Evolutionary conservation across 2,888 invertebrate genomes (phyloP).

Genomic region (Meiosimyza platycephala): DNA sequence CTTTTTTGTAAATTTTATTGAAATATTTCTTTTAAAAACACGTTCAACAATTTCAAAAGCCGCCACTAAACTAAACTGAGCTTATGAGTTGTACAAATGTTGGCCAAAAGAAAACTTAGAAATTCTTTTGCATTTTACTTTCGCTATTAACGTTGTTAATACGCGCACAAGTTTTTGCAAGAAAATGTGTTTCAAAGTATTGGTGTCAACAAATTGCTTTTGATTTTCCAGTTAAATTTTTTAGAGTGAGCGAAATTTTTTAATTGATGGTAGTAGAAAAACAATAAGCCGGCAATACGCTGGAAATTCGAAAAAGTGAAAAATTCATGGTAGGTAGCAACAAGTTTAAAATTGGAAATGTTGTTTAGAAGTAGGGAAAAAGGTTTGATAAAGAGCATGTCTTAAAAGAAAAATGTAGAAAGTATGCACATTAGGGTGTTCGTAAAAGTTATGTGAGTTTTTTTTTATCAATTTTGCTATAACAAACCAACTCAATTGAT

Average conservation of each 20-base stretch:
- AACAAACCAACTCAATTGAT: too few relatives aligned
- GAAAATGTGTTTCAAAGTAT: conserved; percentile 18
- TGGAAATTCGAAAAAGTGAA: conserved; percentile 3
- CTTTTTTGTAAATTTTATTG: conserved; percentile 14
- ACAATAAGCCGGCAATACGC: not conserved
- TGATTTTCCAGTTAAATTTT: too few relatives aligned
- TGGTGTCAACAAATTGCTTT: not conserved
- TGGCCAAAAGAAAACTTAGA: conserved; percentile 58
- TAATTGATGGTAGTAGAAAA: not conserved
- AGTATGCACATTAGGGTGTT: not conserved
- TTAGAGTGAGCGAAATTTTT: not conserved
- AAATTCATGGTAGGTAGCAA: not conserved
- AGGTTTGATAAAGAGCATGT: too few relatives aligned
- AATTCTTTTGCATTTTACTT: conserved; percentile 51
- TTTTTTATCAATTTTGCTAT: too few relatives aligned
- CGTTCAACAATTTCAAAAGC: conserved; percentile 52
- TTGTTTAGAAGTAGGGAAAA: not conserved
- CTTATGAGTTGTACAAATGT: conserved; percentile 35
- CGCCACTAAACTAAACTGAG: conserved; percentile 55
- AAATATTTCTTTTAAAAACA: conserved; percentile 32
- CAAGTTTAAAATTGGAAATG: conserved; percentile 10
- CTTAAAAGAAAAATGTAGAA: not conserved
- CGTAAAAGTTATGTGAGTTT: too few relatives aligned
- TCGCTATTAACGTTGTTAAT: not conserved
- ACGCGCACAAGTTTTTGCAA: conserved; percentile 4